phyloP scores from a whole-genome alignment of 30 jellyfish, hydroid and myxozoan genomes.

The Hydractinia symbiolongicarpus region DNA sequence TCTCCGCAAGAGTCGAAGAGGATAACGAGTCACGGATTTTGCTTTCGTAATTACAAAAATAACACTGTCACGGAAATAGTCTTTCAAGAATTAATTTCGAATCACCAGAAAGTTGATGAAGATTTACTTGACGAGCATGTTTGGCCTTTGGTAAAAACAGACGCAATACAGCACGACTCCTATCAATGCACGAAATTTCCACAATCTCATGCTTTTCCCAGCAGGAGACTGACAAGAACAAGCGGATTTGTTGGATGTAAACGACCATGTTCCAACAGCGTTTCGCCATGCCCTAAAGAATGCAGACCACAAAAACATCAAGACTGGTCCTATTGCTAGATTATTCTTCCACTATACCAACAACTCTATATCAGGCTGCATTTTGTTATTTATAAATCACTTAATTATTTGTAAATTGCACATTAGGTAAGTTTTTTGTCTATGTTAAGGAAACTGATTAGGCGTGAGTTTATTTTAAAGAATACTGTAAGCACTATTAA shows the following conservation, averaged over 20 bases:
- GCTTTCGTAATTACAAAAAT: neutral
- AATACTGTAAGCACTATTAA: too few species aligned
- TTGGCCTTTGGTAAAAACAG: neutral
- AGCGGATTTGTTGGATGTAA: neutral
- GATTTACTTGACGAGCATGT: neutral
- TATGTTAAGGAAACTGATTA: too few species aligned
- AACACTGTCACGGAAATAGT: neutral
- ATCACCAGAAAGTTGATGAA: neutral
- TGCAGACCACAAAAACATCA: neutral
- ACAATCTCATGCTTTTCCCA: neutral
- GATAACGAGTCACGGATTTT: neutral
- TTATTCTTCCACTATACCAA: too few species aligned
- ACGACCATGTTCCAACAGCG: neutral
- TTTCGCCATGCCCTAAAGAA: neutral
- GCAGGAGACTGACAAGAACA: neutral
- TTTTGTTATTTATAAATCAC: too few species aligned
- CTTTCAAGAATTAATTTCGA: neutral
- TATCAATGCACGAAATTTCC: neutral
- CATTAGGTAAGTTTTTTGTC: too few species aligned
- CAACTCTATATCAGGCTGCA: too few species aligned
- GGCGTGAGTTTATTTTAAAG: too few species aligned
- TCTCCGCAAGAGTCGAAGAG: neutral
- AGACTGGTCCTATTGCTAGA: neutral
- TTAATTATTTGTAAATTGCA: too few species aligned
- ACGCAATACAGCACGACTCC: neutral